Evolutionary conservation across 2,113 vertebrate species (phyloP).

Genomic region (Calidris pygmaea): DNA sequence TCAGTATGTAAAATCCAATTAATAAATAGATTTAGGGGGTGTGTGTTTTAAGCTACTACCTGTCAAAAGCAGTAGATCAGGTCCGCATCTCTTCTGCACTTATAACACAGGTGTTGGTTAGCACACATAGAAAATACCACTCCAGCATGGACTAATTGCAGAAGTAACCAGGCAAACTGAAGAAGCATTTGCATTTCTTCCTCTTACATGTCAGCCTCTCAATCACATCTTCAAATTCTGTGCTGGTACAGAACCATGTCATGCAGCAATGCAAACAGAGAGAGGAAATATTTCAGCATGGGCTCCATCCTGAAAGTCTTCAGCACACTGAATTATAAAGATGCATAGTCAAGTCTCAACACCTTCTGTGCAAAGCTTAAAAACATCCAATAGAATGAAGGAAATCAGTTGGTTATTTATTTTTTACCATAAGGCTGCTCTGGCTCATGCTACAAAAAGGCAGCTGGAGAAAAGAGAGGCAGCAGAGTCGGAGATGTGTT

Average conservation of each 20-base stretch:
- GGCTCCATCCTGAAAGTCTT: neutral
- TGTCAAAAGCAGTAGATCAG: neutral
- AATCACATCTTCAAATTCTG: neutral
- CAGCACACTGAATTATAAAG: neutral
- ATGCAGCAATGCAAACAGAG: neutral
- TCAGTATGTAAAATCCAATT: conserved; percentile 1
- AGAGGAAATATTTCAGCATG: neutral
- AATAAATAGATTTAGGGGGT: neutral
- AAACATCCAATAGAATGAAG: neutral
- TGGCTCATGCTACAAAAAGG: neutral
- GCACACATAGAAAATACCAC: neutral
- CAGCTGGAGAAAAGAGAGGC: neutral
- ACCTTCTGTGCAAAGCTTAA: neutral
- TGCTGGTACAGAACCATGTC: neutral
- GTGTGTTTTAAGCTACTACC: neutral
- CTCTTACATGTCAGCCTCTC: neutral
- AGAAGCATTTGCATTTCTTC: neutral
- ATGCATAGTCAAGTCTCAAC: neutral
- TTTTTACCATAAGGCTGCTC: neutral
- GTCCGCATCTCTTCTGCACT: neutral
- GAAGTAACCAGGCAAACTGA: neutral
- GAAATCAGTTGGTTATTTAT: neutral
- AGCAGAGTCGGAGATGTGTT: rapidly evolving
- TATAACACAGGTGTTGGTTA: neutral
- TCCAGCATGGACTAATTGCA: neutral